phyloP scores from a whole-genome alignment of 2,797 vertebrate species.

The Macropus fuliginosus region DNA sequence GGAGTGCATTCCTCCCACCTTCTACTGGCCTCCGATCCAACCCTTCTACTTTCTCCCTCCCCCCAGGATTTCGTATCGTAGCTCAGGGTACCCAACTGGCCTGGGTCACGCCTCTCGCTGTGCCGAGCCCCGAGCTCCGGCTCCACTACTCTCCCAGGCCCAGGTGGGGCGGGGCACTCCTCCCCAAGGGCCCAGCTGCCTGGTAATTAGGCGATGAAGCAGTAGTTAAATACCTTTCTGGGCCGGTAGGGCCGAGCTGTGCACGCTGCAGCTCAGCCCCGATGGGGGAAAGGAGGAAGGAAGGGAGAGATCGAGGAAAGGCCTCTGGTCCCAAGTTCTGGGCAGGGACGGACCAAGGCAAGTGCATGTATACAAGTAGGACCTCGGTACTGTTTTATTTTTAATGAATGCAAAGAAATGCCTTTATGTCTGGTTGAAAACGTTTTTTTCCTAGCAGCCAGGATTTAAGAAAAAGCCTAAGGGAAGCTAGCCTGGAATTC shows the following conservation, averaged over 20 bases:
- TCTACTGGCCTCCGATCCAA: background rate
- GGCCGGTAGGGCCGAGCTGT: conserved; percentile 67
- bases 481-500: background rate
- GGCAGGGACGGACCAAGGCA: rapidly evolving
- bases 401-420: background rate
- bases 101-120: too few species aligned
- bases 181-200: conserved; percentile 61
- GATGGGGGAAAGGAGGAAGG: conserved; percentile 10
- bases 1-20: background rate
- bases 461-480: background rate
- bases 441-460: background rate
- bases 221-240: conserved; percentile 79
- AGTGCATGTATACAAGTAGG: background rate
- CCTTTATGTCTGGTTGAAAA: background rate
- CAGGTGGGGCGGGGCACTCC: conserved; percentile 56
- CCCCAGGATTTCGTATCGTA: background rate
- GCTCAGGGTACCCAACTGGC: too few species aligned
- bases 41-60: background rate
- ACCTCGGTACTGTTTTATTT: background rate
- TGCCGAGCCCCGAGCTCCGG: background rate
- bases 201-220: conserved; percentile 76
- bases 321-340: background rate
- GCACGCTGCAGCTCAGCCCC: conserved; percentile 18
- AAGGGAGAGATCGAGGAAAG: background rate
- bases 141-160: background rate